Evolutionary conservation across 2,113 vertebrate species (phyloP), one percentile per base, ranked within the genome.

Genomic region (Trematocara zebra): DNA sequence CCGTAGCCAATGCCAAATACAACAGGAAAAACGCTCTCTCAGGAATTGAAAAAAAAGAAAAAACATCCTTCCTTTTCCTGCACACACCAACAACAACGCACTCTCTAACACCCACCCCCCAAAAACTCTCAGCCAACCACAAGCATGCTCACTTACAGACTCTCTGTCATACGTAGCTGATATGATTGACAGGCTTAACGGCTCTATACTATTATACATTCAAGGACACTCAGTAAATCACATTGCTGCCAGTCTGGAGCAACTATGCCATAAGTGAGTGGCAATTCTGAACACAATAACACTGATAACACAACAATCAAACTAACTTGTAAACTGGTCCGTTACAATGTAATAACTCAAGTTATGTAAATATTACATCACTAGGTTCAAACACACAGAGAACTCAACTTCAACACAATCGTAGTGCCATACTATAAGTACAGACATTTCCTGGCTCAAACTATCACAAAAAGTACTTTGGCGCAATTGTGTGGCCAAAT

Each of bases 1-100:
- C 1, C 5, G 2, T 23, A 0, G n/a, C n/a, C 2, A 53, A 53
- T 2, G n/a, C 52, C n/a, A 53, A 53, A 4, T 53, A 11, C 10
- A 53, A 53, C 52, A 53, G 52, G 52, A 53, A 53, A 52, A 53
- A 53, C 1, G 0, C 2, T 20, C 52, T 53, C 52, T 53, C 52
- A 23, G 23, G 52, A 53, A 53, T 6, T 53, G 52, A 53, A 53
- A 53, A 53, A 23, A 53, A 53, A 2, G 52, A 53, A 53, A 53
- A 23, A 23, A 53, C 10, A 53, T 53, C n/a, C 3, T 23, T 53
- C 52, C 11, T 53, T 23, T 23, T 53, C 52, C 52, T 0, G 0
- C 52, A 53, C 52, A 53, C 52, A 53, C 52, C n/a, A 23, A 53
- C 52, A 53, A 20, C 5, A 53, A 11, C 10, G 10, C 52, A 53